Conservation (phyloP, 2,797 vertebrate genomes). For the Myotis planiceps region DNA sequence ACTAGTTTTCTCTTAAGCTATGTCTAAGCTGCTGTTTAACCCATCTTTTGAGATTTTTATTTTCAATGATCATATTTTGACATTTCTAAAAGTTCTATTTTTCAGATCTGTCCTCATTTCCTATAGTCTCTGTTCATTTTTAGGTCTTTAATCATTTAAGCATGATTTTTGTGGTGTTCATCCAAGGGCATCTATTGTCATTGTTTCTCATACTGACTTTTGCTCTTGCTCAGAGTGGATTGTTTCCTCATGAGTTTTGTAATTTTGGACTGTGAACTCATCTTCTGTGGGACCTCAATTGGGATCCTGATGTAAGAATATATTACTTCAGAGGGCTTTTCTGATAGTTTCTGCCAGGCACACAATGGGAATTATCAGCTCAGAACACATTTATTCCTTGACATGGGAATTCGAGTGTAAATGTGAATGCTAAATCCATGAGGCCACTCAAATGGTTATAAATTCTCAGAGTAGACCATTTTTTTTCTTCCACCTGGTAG, state of each 20-base stretch:
- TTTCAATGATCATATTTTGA: not conserved
- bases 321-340: not conserved
- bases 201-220: not conserved
- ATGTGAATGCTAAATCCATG: not conserved
- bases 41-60: not conserved
- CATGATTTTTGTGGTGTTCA: not conserved
- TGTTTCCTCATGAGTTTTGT: not conserved
- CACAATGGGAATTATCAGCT: not conserved
- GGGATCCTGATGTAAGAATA: not conserved
- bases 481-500: not conserved
- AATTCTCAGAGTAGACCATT: not conserved
- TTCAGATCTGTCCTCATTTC: not conserved
- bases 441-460: not conserved
- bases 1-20: not conserved
- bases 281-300: not conserved
- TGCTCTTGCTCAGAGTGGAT: not conserved
- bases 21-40: not conserved
- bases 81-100: conserved; percentile 19
- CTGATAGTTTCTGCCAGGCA: not conserved
- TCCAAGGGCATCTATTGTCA: not conserved
- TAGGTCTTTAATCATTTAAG: not conserved
- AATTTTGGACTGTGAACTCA: not conserved
- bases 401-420: not conserved
- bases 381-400: not conserved
- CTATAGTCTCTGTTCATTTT: not conserved